These are phyloP conservation scores for Scolopax rusticola DNA, from an alignment of 2,797 vertebrate species.

Conservation along the genomic window DNA sequence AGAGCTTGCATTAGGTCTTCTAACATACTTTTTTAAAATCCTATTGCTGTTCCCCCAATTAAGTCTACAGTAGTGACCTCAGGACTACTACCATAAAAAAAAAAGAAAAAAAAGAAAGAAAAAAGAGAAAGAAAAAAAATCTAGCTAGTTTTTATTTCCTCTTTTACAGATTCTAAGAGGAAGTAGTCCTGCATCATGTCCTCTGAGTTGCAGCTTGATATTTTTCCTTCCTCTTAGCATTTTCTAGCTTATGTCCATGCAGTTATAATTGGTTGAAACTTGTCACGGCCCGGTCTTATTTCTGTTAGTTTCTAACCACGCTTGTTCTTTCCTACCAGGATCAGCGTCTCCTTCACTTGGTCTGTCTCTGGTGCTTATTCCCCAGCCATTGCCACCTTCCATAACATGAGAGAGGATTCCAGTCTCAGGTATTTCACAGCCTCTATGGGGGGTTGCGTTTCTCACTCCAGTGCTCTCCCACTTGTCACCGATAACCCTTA, in stretches of 20 bases:
- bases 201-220: neutral
- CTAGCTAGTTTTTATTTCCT: constrained; percentile 35
- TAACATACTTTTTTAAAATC: neutral
- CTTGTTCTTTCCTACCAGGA: neutral
- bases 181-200: constrained; percentile 11
- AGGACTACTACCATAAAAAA: neutral
- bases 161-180: constrained; percentile 52
- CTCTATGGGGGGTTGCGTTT: neutral
- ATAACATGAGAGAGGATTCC: neutral
- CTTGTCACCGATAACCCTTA: neutral
- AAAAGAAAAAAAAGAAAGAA: neutral
- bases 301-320: neutral
- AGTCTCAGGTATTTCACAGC: neutral
- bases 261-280: neutral
- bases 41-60: rapidly evolving
- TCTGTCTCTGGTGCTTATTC: neutral
- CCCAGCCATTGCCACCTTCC: neutral
- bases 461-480: neutral
- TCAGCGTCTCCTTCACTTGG: neutral
- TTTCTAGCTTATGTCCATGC: neutral
- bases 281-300: neutral
- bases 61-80: neutral
- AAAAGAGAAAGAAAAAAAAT: neutral
- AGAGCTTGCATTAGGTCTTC: neutral
- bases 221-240: constrained; percentile 47